A percentile compares a stretch with the other conserved stretches of the same genome.
phyloP scores from a whole-genome alignment of 2,113 vertebrate species.

The Microtus montanus region DNA sequence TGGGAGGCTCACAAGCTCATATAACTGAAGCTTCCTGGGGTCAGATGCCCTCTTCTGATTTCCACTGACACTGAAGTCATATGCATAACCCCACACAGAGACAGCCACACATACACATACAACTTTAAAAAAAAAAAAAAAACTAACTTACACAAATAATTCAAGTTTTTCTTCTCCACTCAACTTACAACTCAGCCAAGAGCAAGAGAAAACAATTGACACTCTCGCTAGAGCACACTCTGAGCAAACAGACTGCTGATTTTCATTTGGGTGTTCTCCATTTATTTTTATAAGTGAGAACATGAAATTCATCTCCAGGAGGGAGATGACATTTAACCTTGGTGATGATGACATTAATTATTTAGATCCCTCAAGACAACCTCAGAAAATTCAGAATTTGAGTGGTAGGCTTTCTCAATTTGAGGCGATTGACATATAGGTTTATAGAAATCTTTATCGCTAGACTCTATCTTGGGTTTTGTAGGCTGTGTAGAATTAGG shows the following conservation, averaged over 20 bases:
- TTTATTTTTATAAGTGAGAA: slow-evolving; percentile 5
- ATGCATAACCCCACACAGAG: neutral
- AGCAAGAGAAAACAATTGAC: neutral
- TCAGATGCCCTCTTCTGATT: neutral
- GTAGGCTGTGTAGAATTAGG: neutral
- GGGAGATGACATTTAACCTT: neutral
- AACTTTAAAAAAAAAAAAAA: too few relatives aligned
- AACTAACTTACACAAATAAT: neutral
- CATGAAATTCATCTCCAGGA: neutral
- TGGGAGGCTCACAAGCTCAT: neutral
- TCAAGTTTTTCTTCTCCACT: neutral
- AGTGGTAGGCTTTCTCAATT: neutral
- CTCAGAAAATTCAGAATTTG: neutral
- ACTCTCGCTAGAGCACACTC: neutral
- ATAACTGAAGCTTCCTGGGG: neutral
- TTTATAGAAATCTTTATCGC: neutral
- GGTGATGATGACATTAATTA: neutral
- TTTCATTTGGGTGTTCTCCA: neutral
- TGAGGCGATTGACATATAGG: neutral
- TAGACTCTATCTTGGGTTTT: neutral
- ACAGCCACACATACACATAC: neutral
- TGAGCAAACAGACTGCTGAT: neutral
- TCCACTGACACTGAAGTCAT: neutral
- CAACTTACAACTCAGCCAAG: neutral
- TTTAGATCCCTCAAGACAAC: neutral